phyloP scores from a whole-genome alignment of 2,888 invertebrate genomes.

The Drosophila neutralis region DNA sequence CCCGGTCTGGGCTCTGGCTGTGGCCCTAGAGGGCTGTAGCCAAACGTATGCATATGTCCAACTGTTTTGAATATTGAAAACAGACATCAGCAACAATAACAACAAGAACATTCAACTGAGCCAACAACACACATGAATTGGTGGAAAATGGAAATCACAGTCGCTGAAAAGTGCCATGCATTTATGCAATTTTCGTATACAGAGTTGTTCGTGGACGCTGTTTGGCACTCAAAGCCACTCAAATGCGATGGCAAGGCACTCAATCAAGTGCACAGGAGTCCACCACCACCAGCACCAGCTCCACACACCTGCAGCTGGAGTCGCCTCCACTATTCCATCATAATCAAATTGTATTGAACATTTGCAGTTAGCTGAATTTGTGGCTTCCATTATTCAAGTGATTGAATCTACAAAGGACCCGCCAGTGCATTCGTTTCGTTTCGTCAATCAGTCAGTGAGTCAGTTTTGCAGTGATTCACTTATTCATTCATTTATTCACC shows the following conservation, averaged over 20 bases:
- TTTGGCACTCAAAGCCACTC: conserved; percentile 77
- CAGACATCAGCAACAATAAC: conserved; percentile 48
- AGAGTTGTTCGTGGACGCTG: conserved; percentile 61
- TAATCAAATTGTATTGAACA: conserved; percentile 81
- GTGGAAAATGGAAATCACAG: conserved; percentile 55
- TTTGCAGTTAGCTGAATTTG: conserved; percentile 78
- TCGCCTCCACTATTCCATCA: conserved; percentile 48
- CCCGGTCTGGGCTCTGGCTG: conserved; percentile 24
- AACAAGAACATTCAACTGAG: conserved; percentile 7
- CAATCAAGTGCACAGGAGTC: conserved; percentile 70
- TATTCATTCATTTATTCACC: conserved; percentile 64
- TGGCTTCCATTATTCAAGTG: conserved; percentile 73
- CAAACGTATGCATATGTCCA: conserved; percentile 73
- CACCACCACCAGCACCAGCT: neutral
- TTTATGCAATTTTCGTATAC: conserved; percentile 74
- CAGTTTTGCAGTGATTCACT: conserved; percentile 48
- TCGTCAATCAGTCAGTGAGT: conserved; percentile 27
- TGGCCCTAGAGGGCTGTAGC: conserved; percentile 44
- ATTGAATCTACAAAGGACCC: conserved; percentile 69
- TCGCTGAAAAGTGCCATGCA: conserved; percentile 76
- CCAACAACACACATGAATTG: conserved; percentile 23
- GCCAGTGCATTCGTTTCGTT: conserved; percentile 55
- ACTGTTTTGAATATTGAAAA: conserved; percentile 77
- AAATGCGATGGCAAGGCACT: conserved; percentile 77
- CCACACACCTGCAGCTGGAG: conserved; percentile 3